Evolutionary conservation across 1,140 invertebrate species (phyloP).

Genomic region (Luehdorfia chinensis): DNA sequence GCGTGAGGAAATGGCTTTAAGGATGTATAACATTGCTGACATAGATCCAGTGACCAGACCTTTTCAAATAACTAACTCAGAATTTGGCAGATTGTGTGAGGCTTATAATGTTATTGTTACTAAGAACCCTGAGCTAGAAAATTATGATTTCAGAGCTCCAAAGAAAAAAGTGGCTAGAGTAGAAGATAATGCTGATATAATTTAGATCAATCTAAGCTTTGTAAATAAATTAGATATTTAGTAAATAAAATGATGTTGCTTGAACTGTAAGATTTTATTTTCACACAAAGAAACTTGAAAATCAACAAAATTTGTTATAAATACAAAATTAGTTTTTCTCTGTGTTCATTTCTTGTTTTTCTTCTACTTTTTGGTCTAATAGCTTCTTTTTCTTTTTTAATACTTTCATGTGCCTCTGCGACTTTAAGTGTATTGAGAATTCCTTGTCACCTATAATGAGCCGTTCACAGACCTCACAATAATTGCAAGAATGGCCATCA

Average conservation of each 20-base stretch:
- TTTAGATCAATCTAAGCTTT: constrained; percentile 8
- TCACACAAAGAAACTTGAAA: neutral
- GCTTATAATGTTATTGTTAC: constrained; percentile 86
- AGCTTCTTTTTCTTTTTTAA: constrained; percentile 65
- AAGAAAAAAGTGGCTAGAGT: constrained; percentile 46
- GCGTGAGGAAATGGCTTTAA: constrained; percentile 80
- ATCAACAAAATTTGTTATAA: neutral
- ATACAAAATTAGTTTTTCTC: neutral
- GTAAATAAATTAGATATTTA: constrained; percentile 28
- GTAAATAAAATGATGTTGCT: constrained; percentile 24
- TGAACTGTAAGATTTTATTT: constrained; percentile 3
- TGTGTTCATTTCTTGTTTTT: constrained; percentile 15
- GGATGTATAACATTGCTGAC: constrained; percentile 85
- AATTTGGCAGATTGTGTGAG: constrained; percentile 86
- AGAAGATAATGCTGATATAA: constrained; percentile 19
- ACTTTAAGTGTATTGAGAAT: constrained; percentile 82
- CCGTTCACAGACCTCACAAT: constrained; percentile 83
- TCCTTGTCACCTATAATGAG: constrained; percentile 84
- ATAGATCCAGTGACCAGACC: constrained; percentile 84
- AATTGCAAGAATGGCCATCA: constrained; percentile 74
- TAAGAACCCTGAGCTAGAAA: constrained; percentile 82
- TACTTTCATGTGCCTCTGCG: constrained; percentile 82
- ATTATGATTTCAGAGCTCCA: constrained; percentile 84
- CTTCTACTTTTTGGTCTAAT: constrained; percentile 21
- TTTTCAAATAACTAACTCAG: constrained; percentile 85